Conservation (phyloP, 2,113 vertebrate genomes). For the Callaeas wilsoni region DNA sequence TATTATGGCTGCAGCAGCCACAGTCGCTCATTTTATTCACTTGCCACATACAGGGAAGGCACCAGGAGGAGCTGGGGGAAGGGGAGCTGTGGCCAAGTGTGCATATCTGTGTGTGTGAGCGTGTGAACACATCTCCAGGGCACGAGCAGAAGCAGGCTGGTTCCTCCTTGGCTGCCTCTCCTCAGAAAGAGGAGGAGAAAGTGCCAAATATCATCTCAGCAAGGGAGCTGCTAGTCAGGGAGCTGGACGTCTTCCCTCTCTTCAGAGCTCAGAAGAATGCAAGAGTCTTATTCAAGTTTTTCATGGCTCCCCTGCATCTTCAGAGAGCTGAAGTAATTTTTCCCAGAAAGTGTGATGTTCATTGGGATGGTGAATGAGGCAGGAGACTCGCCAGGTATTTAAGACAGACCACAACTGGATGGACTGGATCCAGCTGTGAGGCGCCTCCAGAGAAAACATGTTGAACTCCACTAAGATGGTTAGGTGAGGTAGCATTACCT, state of each 20-base stretch:
- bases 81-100: neutral
- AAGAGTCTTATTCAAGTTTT: neutral
- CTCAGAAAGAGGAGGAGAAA: neutral
- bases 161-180: neutral
- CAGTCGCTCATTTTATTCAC: neutral
- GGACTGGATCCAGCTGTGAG: neutral
- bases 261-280: neutral
- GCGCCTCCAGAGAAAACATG: neutral
- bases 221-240: slow-evolving; percentile 3
- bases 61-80: neutral
- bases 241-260: slow-evolving; percentile 23
- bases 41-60: neutral
- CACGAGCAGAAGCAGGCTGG: neutral
- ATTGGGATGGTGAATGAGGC: neutral
- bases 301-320: neutral
- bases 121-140: neutral
- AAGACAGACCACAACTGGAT: neutral
- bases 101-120: neutral
- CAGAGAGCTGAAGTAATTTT: neutral
- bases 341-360: neutral
- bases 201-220: slow-evolving; percentile 28
- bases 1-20: slow-evolving; percentile 6
- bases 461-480: neutral
- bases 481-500: neutral
- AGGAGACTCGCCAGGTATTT: neutral